Percentiles rank a stretch among this genome's conserved stretches.
phyloP scores from a whole-genome alignment of 2,888 invertebrate genomes.

The Platycnemis pennipes region DNA sequence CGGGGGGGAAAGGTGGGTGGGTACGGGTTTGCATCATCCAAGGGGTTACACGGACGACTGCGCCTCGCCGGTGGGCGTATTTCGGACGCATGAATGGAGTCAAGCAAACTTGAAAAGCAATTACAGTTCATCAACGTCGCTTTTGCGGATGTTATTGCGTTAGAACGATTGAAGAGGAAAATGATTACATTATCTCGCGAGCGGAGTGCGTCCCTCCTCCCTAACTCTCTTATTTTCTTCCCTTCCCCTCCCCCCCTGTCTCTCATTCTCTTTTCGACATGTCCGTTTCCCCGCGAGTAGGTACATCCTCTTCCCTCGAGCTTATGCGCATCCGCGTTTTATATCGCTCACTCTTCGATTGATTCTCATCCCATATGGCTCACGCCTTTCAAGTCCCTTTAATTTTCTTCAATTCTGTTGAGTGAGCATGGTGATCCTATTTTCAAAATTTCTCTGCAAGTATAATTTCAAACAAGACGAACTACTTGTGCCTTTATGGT shows the following conservation, averaged over 20 bases:
- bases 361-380: not conserved
- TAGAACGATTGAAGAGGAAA: constrained; percentile 62
- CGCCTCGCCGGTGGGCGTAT: constrained; percentile 34
- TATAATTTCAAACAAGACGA: not conserved
- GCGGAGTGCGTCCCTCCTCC: not conserved
- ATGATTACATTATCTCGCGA: constrained; percentile 61
- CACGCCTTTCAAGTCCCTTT: not conserved
- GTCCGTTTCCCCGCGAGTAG: not conserved
- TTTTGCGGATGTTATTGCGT: constrained; percentile 67
- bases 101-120: constrained; percentile 68
- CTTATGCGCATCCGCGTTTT: not conserved
- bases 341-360: not conserved
- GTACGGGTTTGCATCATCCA: not conserved
- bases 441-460: not conserved
- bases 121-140: constrained; percentile 65
- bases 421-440: not conserved
- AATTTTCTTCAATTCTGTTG: not conserved
- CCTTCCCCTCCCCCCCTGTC: not conserved
- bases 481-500: not conserved
- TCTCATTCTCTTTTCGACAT: not conserved
- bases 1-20: not conserved
- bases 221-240: not conserved
- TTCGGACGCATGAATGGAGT: constrained; percentile 64
- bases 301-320: not conserved
- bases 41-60: constrained; percentile 44